Evolutionary conservation across 2,888 invertebrate species (phyloP).

Genomic region (Hecatera dysodea): DNA sequence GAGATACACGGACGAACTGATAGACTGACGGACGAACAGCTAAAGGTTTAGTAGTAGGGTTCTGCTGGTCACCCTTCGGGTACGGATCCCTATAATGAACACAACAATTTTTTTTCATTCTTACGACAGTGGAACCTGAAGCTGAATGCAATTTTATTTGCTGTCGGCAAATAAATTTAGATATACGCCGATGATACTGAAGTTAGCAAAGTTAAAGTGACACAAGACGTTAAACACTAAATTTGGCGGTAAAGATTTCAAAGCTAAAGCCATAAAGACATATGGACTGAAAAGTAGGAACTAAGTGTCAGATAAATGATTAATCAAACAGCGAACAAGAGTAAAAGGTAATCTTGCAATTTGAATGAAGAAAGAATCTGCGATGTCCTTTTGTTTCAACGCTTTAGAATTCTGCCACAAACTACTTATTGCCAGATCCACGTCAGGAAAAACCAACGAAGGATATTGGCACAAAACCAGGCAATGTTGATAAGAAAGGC

Average conservation of each 20-base stretch:
- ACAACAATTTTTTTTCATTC: neutral
- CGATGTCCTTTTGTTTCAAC: neutral
- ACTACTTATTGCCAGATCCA: neutral
- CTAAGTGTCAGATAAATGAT: neutral
- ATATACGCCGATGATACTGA: no score
- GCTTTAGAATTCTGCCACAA: neutral
- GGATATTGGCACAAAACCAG: constrained; percentile 42
- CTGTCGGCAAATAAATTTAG: neutral
- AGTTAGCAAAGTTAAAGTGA: neutral
- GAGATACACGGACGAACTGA: no score
- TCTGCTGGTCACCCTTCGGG: no score
- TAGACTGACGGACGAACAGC: no score
- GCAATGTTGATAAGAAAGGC: constrained; percentile 10
- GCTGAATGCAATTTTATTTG: no score
- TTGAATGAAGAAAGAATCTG: neutral
- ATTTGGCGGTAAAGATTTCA: neutral
- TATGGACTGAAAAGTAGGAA: neutral
- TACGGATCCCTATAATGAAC: no score
- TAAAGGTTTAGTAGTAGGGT: no score
- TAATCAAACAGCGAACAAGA: neutral
- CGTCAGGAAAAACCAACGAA: constrained; percentile 35
- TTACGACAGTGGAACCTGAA: neutral
- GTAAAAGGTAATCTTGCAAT: neutral
- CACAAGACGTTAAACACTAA: neutral
- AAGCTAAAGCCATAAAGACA: neutral